Evolutionary conservation across 2,888 invertebrate genomes (phyloP).

Genomic region (Phaonia tiefii): DNA sequence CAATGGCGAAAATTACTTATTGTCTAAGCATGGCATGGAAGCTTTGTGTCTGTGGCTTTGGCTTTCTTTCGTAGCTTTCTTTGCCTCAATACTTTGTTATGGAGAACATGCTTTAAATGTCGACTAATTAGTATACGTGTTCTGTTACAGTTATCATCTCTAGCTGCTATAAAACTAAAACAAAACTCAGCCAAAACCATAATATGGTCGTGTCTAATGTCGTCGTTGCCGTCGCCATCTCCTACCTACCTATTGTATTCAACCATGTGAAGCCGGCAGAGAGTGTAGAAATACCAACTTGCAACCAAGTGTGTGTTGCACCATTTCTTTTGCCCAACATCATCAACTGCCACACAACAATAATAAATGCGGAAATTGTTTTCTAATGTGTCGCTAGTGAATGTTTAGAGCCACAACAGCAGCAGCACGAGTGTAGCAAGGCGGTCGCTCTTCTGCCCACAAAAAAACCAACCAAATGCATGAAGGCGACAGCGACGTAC

Average conservation of each 20-base stretch:
- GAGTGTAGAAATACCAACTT: slow-evolving; percentile 24
- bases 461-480: too few relatives aligned
- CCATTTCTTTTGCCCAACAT: slow-evolving; percentile 2
- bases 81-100: slow-evolving; percentile 44
- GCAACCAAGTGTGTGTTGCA: slow-evolving; percentile 24
- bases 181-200: slow-evolving; percentile 9
- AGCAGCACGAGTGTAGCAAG: slow-evolving; percentile 57
- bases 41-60: slow-evolving; percentile 19
- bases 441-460: not conserved
- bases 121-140: slow-evolving; percentile 70
- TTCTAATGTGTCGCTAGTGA: slow-evolving; percentile 63
- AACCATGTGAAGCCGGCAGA: slow-evolving; percentile 8
- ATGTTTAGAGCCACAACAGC: slow-evolving; percentile 60
- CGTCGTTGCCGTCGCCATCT: not conserved
- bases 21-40: slow-evolving; percentile 58
- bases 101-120: slow-evolving; percentile 68
- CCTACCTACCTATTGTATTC: too few relatives aligned
- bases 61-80: slow-evolving; percentile 35
- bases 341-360: slow-evolving; percentile 46
- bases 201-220: slow-evolving; percentile 2
- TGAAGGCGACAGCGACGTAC: not conserved
- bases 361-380: slow-evolving; percentile 64
- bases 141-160: slow-evolving; percentile 67
- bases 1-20: slow-evolving; percentile 63
- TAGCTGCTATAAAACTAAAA: slow-evolving; percentile 49